Percentiles rank a stretch among this genome's conserved stretches.
Evolutionary conservation across 2,113 vertebrate species (phyloP).

Genomic region (Trematomus loennbergii): DNA sequence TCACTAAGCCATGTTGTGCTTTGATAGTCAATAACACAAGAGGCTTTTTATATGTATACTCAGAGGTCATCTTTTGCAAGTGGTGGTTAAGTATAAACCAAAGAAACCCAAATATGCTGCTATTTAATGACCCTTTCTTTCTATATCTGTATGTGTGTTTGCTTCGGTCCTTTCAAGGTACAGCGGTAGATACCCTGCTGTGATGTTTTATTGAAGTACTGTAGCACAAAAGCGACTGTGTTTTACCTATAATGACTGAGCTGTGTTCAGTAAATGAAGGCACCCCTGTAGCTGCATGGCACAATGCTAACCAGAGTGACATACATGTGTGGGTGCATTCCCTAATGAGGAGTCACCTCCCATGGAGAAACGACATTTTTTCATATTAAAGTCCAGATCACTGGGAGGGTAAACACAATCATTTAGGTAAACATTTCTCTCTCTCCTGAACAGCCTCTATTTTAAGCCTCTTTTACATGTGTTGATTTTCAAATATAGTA

Average conservation of each 20-base stretch:
- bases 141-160: slow-evolving; percentile 2
- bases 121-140: slow-evolving; percentile 5
- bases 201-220: slow-evolving; percentile 45
- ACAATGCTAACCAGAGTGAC: slow-evolving; percentile 23
- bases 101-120: neutral
- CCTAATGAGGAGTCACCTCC: slow-evolving; percentile 52
- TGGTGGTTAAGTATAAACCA: too few species aligned
- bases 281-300: slow-evolving; percentile 30
- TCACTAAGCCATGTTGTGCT: too few species aligned
- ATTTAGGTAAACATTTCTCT: neutral
- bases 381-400: slow-evolving; percentile 15
- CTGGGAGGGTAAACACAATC: neutral
- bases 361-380: slow-evolving; percentile 13
- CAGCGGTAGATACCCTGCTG: slow-evolving; percentile 28
- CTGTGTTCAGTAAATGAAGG: slow-evolving; percentile 38
- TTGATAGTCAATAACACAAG: too few species aligned
- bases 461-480: neutral
- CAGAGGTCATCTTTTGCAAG: too few species aligned
- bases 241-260: slow-evolving; percentile 53
- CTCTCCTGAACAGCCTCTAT: neutral
- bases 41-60: too few species aligned
- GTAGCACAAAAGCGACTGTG: slow-evolving; percentile 12
- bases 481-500: neutral
- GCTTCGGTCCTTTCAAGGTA: slow-evolving; percentile 6
- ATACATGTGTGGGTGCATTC: slow-evolving; percentile 24